Conservation (phyloP, 2,888 invertebrate species). For the Coelinius sp. region DNA sequence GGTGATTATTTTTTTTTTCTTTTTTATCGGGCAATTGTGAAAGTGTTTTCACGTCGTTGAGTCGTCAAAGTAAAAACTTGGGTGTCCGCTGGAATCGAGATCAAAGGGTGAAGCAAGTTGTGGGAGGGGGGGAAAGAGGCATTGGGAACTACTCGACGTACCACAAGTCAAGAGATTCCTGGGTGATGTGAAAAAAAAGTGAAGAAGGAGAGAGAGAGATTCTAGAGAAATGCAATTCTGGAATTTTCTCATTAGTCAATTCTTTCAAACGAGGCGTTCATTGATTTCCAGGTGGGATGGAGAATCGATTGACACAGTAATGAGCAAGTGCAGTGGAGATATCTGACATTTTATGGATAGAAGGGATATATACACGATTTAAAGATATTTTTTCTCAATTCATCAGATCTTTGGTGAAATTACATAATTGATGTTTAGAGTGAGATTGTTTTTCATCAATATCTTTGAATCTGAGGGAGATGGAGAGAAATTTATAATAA, state of each 20-base stretch:
- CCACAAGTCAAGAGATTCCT: slow-evolving; percentile 1
- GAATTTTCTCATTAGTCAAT: slow-evolving; percentile 26
- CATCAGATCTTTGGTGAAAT: no score
- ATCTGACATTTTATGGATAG: neutral
- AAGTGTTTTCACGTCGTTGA: neutral
- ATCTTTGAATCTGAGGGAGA: no score
- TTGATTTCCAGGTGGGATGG: neutral
- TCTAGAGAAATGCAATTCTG: neutral
- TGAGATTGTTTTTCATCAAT: no score
- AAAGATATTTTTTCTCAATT: no score
- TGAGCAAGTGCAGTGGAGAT: neutral
- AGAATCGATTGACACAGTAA: neutral
- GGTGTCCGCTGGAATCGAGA: slow-evolving; percentile 10
- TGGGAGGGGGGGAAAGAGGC: neutral
- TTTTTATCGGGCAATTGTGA: slow-evolving; percentile 33
- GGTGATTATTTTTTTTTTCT: no score
- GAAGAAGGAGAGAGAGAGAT: neutral
- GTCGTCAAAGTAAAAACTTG: slow-evolving; percentile 18
- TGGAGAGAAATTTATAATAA: no score
- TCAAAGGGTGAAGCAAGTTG: slow-evolving; percentile 10
- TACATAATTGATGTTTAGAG: no score
- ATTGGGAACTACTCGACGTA: neutral
- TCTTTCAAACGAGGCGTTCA: neutral
- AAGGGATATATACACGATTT: no score
- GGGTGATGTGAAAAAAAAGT: neutral